These are phyloP conservation scores for Varanus komodoensis DNA, from an alignment of 2,113 vertebrate genomes.

Conservation along the genomic window DNA sequence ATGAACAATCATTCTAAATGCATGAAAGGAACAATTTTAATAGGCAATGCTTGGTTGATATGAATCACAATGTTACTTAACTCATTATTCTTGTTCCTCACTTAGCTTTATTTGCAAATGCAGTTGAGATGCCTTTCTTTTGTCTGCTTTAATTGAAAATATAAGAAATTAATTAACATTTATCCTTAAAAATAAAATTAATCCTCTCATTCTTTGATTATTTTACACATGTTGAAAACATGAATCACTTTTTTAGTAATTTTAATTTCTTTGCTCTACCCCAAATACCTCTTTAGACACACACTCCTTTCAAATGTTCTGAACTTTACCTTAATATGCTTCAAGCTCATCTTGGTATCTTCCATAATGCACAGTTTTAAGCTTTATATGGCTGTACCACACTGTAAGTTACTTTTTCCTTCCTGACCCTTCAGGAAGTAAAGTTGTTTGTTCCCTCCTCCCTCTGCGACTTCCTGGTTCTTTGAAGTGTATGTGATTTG, in stretches of 20 bases:
- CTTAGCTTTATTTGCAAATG: neutral
- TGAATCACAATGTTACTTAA: neutral
- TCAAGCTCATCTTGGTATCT: neutral
- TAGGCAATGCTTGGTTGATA: neutral
- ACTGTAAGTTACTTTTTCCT: neutral
- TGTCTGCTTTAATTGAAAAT: conserved; percentile 1
- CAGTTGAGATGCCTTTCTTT: neutral
- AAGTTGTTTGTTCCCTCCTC: neutral
- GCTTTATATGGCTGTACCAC: neutral
- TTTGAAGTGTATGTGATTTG: neutral
- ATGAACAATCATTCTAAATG: neutral
- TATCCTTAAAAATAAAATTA: neutral
- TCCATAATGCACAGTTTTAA: neutral
- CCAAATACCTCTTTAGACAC: neutral
- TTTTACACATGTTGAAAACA: neutral
- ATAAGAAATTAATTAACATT: neutral
- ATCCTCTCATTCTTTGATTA: neutral
- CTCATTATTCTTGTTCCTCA: neutral
- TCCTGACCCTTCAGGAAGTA: neutral
- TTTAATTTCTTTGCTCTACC: neutral
- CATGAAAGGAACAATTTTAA: neutral
- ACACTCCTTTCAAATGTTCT: neutral
- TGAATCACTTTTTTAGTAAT: neutral
- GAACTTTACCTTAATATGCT: neutral
- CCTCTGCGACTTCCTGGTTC: neutral